A percentile compares a stretch with the other conserved stretches of the same genome.
These are phyloP conservation scores for Aviceda subcristata DNA, from an alignment of 2,113 vertebrate species.

Conservation along the genomic window DNA sequence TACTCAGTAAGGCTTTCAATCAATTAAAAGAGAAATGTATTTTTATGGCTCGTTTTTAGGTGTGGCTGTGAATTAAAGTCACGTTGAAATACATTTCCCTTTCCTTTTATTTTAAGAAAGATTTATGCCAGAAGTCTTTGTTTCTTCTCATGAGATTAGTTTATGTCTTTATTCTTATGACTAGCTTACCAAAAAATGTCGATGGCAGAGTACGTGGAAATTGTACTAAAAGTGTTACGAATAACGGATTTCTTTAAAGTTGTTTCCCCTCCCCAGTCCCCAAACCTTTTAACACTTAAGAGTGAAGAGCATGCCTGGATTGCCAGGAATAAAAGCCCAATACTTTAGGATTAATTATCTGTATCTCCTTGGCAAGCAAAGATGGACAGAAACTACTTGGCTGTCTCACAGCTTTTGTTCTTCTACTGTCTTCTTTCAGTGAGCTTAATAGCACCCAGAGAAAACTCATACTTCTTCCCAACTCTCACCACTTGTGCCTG, in stretches of 20 bases:
- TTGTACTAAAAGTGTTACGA: not conserved
- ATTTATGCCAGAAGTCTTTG: not conserved
- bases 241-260: not conserved
- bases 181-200: not conserved
- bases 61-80: not conserved
- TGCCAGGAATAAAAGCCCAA: not conserved
- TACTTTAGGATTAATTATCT: not conserved
- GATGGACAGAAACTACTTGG: not conserved
- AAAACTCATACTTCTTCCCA: not conserved
- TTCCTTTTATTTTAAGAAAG: not conserved
- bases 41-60: not conserved
- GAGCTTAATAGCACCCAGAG: not conserved
- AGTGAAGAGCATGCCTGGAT: not conserved
- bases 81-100: not conserved
- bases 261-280: not conserved
- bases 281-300: not conserved
- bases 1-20: not conserved
- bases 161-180: not conserved
- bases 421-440: not conserved
- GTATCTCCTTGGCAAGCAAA: not conserved
- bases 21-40: not conserved
- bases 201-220: not conserved
- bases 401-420: not conserved
- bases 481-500: not conserved
- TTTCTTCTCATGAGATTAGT: not conserved